Evolutionary conservation across 2,888 invertebrate genomes (phyloP), one percentile per base, ranked within the genome.

Genomic region (Miltochrista miniata): DNA sequence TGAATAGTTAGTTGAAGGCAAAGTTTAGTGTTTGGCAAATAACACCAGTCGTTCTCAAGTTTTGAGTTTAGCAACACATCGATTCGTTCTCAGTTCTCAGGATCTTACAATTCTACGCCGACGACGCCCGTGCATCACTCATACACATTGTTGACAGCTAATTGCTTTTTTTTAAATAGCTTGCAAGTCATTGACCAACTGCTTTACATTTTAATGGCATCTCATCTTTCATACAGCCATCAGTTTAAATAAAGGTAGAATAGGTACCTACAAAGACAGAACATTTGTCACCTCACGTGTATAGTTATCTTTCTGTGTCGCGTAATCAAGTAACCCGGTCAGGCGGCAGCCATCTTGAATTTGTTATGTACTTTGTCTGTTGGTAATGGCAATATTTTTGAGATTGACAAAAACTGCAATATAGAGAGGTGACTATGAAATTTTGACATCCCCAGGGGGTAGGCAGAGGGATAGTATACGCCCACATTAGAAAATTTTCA

Each of bases 251-350:
- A 13, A 41, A 40, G 30, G 14, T 12, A 14, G 13, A 11, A 41
- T 31, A 15, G 7, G 3, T 12, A 12, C n/a, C 12, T 12, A n/a
- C 30, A 42, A 48, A 30, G 40, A 41, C 14, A 11, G 5, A 33
- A 41, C 30, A 42, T 48, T 49, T 43, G 49, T 49, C 44, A 44
- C 41, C 5, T 2, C 5, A 42, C 15, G 11, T 38, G 13, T 37
- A 49, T 13, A 54, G 5, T 57, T 61, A 58, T 56, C 64, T 31
- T 48, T 50, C 30, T 49, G 55, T 67, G 57, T 48, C 58, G 36
- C 42, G 31, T 40, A 51, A 49, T 56, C 44, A 45, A 38, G 48
- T 56, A 68, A 61, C 65, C 41, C 53, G 61, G 62, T 64, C 46
- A 64, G 34, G n/a, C 18, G 7, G 29, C 36, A n/a, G 36, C 42